Percentiles rank a stretch among this genome's conserved stretches.
phyloP scores from a whole-genome alignment of 1,140 invertebrate species.

The Tetraneura akinire region DNA sequence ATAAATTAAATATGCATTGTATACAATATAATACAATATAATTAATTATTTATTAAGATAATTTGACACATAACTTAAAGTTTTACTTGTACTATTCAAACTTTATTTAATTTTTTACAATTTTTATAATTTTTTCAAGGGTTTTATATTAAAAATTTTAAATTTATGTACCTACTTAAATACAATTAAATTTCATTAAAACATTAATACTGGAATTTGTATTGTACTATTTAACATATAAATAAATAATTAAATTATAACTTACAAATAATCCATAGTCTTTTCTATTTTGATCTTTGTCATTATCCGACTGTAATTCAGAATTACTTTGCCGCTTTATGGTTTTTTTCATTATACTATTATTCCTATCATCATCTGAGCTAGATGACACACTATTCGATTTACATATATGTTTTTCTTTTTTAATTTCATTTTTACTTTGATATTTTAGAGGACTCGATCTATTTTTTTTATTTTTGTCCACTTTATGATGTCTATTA shows the following conservation, averaged over 20 bases:
- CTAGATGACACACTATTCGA: background rate
- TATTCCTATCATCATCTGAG: slow-evolving; percentile 1
- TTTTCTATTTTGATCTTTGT: background rate
- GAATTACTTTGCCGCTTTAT: background rate
- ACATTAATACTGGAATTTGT: no score
- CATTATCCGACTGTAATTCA: background rate
- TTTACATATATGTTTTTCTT: background rate
- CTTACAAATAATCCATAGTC: slow-evolving; percentile 29
- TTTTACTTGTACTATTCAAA: no score
- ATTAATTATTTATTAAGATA: no score
- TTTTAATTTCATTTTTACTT: slow-evolving; percentile 6
- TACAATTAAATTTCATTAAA: no score
- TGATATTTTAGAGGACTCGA: background rate
- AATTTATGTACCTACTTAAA: no score
- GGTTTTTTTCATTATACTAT: background rate
- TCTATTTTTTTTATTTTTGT: background rate
- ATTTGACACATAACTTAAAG: no score
- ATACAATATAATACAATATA: no score
- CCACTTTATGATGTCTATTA: background rate
- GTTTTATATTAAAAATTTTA: no score
- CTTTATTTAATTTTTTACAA: no score
- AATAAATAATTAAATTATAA: background rate
- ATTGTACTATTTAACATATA: no score
- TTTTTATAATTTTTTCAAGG: no score
- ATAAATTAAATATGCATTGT: no score